Percentiles rank a stretch among this genome's conserved stretches.
Evolutionary conservation across 1,140 invertebrate genomes (phyloP).

Genomic region (Pogonus chalceus): DNA sequence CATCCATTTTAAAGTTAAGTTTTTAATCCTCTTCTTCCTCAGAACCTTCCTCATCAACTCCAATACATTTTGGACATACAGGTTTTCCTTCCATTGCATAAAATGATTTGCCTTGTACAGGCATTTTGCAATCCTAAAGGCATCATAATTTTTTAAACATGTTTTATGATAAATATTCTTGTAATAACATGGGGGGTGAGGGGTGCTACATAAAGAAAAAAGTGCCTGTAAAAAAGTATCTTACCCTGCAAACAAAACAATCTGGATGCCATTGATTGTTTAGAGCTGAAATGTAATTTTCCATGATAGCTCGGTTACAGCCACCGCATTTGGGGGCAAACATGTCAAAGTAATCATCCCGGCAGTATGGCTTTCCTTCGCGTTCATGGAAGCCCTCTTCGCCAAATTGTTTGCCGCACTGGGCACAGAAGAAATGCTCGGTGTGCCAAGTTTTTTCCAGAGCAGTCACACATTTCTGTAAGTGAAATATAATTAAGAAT

Average conservation of each 20-base stretch:
- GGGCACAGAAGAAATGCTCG: constrained; percentile 98
- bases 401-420: constrained; percentile 93
- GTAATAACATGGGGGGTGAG: too few species aligned
- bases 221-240: constrained; percentile 39
- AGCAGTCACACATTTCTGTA: constrained; percentile 97
- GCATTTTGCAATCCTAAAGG: constrained; percentile 79
- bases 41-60: constrained; percentile 79
- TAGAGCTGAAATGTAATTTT: constrained; percentile 97
- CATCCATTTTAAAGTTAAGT: constrained; percentile 13
- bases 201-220: too few species aligned
- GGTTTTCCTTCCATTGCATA: constrained; percentile 90
- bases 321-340: constrained; percentile 98
- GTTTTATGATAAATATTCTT: too few species aligned
- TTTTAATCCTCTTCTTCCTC: constrained; percentile 36
- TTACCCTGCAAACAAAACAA: constrained; percentile 98
- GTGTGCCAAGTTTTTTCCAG: constrained; percentile 98
- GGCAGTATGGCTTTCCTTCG: constrained; percentile 89
- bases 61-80: constrained; percentile 80
- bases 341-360: constrained; percentile 94
- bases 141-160: neutral
- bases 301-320: constrained; percentile 93
- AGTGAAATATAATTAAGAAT: neutral
- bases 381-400: constrained; percentile 94
- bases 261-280: constrained; percentile 98
- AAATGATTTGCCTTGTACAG: constrained; percentile 88